Base-by-base conservation (phyloP, 1,140 invertebrate species). In the Diploscapter pachys region DNA sequence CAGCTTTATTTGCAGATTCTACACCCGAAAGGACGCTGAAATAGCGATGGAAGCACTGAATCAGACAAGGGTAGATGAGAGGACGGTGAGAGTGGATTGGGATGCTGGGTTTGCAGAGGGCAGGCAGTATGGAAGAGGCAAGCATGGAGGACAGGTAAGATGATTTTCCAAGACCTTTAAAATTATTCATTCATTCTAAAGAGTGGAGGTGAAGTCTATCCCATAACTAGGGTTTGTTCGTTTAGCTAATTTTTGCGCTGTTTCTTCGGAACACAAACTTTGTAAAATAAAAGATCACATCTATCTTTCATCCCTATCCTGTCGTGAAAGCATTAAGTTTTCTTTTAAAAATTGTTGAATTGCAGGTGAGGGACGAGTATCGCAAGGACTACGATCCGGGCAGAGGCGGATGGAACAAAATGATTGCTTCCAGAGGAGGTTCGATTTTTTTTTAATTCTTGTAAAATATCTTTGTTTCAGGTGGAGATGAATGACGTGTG, bases 91-190 rank as follows among this genome's bases (percentile, higher is more conserved):
- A 84, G 96, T 94, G 72, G 96, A 99, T 88, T 99, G 96, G 95
- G 97, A 99, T 88, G 95, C 95, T 64, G 97, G 97, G 4, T 99
- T 99, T 88, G 90, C 95, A 69, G 96, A 99, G 89, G 97, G 96
- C 3, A 88, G 97, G 82, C 96, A 99, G 86, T 99, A 94, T 89
- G 97, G 97, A 13, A 89, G 97, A 81, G 97, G 97, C 52, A 98
- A 97, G 89, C 94, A 92, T 85, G 97, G 97, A 64, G 97, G 97
- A 84, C 96, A 99, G 90, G 93, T 95, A 88, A 86, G 77, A 81
- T 68, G 72, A 64, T 31, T 31, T 11, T 4, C 3, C 3, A 11
- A 77, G 9, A 52, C 31, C 55, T 78, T n/a, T 78, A 3, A 4
- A 11, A 67, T 67, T 4, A 13, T 69, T 4, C 79, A 13, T 69